Evolutionary conservation across 2,113 vertebrate species (phyloP).

Genomic region (Aplodontia rufa): DNA sequence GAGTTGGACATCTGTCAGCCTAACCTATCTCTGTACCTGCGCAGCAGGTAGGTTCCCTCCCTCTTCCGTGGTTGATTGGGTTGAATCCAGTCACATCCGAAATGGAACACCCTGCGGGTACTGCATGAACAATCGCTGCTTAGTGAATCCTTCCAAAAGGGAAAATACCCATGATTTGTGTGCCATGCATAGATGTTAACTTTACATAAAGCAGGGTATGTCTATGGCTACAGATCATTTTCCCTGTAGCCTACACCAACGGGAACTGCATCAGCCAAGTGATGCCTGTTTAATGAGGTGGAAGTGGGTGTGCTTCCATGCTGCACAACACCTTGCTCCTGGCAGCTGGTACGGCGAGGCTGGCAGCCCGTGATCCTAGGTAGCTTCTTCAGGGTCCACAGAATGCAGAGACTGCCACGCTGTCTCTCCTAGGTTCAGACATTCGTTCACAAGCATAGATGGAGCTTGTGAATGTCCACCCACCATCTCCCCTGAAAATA

Average conservation of each 20-base stretch:
- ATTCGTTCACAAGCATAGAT: not conserved
- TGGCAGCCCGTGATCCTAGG: not conserved
- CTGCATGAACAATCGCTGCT: not conserved
- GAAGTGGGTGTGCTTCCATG: not conserved
- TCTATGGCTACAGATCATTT: not conserved
- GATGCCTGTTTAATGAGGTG: not conserved
- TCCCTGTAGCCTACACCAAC: not conserved
- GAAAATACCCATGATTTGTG: not conserved
- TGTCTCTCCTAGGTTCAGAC: not conserved
- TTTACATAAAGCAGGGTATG: not conserved
- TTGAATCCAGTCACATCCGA: not conserved
- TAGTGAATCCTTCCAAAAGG: not conserved
- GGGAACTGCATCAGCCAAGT: not conserved
- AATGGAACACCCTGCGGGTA: not conserved
- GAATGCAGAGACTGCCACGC: not conserved
- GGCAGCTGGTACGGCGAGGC: not conserved
- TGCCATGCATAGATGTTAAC: not conserved
- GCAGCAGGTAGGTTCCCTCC: not conserved
- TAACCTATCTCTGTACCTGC: not conserved
- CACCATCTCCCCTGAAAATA: not conserved
- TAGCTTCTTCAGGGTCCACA: not conserved
- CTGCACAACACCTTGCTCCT: not conserved
- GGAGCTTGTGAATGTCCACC: accelerated
- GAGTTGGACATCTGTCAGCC: not conserved
- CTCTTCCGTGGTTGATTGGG: not conserved